Evolutionary conservation across 2,797 vertebrate genomes (phyloP), one percentile per base, ranked within the genome.

Genomic region (Falco naumanni): DNA sequence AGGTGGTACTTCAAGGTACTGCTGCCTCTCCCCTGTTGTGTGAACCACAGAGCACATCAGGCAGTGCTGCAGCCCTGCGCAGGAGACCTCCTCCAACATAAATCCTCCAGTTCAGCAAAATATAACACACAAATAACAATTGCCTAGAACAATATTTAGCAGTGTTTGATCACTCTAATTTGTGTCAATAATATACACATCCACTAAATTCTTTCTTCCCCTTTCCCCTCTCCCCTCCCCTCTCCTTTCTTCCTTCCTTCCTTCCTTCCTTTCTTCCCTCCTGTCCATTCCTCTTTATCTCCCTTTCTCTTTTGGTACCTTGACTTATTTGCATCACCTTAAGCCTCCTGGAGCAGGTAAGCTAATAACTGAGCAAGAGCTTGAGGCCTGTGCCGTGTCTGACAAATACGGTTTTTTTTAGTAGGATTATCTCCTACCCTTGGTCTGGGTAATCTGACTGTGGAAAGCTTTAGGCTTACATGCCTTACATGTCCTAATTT

Each of bases 241-340:
- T 5, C 8, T 16, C 8, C 15, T 6, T 19, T 9, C 8, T 25
- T 5, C 20, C 6, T 10, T 6, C 11, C 6, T 10, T 6, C 11
- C 9, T 16, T 54, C 16, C 22, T 11, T 41, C 50, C 11, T 20
- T 26, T 7, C 7, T 9, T 10, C 14, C 5, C 12, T 5, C 12
- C 4, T 19, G 4, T 10, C 15, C 17, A 5, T n/a, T 10, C 11
- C 26, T 14, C 16, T 21, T 2, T 7, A 37, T 37, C 20, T 21
- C 6, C 47, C 29, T 34, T 29, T 53, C 18, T 34, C 2, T 33
- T n/a, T 45, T 33, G 3, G 3, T 43, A 6, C 13, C 37, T 59
- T 48, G 33, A 33, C 25, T 83, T 79, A 43, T 24, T 65, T 87
- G 31, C 41, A 45, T 85, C 25, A 53, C 28, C 22, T 80, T 41